Evolutionary conservation across 2,113 vertebrate genomes (phyloP), one percentile per base, ranked within the genome.

Genomic region (Oncorhynchus tshawytscha): DNA sequence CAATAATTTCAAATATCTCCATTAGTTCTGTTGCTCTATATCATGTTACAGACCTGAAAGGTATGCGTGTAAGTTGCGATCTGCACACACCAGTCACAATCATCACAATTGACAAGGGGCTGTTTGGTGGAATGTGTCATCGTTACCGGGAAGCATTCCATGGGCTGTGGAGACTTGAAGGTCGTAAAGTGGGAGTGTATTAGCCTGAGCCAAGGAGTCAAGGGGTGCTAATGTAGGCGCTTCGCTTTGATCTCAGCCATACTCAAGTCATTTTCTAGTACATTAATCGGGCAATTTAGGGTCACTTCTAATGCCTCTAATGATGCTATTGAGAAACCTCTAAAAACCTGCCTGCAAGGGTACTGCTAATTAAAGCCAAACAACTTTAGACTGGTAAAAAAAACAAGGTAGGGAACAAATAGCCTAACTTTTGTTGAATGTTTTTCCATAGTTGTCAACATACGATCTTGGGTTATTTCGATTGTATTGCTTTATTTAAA

Each of bases 281-380:
- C 82, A 90, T 89, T 88, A 91, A 91, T 89, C 86, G 83, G 79
- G 74, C 66, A 86, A 84, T 87, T 86, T 81, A 87, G 88, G 91
- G 90, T 93, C 90, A 83, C 89, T 87, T 86, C 86, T 91, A 93
- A 94, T 92, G 91, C 86, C 86, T 86, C 88, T 93, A 94, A 95
- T 93, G 91, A 93, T 91, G 91, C 87, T 88, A 78, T 92, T 87
- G 87, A 93, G 84, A 93, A 91, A 89, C 85, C 85, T 62, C 92
- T 89, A 84, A 77, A 79, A 86, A 79, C 82, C 54, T 82, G 84
- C 78, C 75, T 73, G 76, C 79, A 87, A 88, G 84, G 87, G 88
- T 88, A 70, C 86, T 74, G 77, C 85, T 90, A 90, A 93, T 94
- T 90, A 92, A 83, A 82, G 70, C 73, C 74, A 84, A 86, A 86